Evolutionary conservation across 2,113 vertebrate genomes (phyloP).

Genomic region (Misgurnus anguillicaudatus): DNA sequence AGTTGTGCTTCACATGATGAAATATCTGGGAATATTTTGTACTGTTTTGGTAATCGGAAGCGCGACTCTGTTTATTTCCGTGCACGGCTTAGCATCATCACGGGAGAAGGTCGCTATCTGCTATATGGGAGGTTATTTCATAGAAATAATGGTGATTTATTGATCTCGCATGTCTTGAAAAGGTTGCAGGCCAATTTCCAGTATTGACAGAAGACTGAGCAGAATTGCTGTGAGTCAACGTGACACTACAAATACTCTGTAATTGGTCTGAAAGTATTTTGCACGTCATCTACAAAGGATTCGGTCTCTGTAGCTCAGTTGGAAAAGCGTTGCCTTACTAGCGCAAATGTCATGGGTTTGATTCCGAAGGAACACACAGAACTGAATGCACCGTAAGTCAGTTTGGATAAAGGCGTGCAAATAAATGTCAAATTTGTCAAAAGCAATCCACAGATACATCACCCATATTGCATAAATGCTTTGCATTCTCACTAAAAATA

Average conservation of each 20-base stretch:
- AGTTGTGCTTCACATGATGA: constrained; percentile 5
- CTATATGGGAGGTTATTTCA: not conserved
- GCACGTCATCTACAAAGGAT: not conserved
- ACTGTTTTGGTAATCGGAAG: not conserved
- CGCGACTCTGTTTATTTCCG: not conserved
- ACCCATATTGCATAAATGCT: not conserved
- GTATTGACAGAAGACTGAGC: not conserved
- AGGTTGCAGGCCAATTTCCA: constrained; percentile 1
- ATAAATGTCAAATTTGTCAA: no score
- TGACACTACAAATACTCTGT: not conserved
- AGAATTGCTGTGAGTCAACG: not conserved
- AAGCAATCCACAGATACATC: not conserved
- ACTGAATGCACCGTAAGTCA: no score
- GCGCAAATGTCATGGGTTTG: no score
- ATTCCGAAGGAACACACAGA: no score
- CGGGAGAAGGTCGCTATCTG: not conserved
- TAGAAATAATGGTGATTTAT: not conserved
- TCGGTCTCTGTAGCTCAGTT: no score
- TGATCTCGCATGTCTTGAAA: constrained; percentile 20
- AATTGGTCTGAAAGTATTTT: not conserved
- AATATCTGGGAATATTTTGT: not conserved
- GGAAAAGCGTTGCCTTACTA: no score
- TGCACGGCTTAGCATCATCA: not conserved
- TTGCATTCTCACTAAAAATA: not conserved
- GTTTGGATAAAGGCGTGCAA: no score